These are phyloP conservation scores for Drosophila anceps DNA, from an alignment of 2,888 invertebrate species.

Conservation along the genomic window DNA sequence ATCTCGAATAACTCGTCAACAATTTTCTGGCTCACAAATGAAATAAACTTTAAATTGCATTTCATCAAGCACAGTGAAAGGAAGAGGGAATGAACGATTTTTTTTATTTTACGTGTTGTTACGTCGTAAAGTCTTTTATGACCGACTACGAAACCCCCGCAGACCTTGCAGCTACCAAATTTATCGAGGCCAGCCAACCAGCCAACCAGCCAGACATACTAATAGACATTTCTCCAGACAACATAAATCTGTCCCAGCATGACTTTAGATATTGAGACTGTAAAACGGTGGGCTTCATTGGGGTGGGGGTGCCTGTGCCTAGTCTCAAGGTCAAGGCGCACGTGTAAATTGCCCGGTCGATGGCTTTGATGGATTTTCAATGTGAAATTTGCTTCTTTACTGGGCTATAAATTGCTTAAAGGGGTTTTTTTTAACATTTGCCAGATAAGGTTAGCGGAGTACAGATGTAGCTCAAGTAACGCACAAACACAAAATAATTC, in stretches of 20 bases:
- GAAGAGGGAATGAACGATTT: not conserved
- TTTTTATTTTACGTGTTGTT: conserved; percentile 35
- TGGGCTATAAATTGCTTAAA: conserved; percentile 15
- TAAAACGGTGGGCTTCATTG: not conserved
- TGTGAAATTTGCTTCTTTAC: conserved; percentile 10
- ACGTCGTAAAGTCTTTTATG: conserved; percentile 64
- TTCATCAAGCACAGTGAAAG: not conserved
- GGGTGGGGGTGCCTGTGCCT: not conserved
- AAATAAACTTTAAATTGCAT: conserved; percentile 74
- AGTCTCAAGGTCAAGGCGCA: conserved; percentile 68
- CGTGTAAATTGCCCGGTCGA: conserved; percentile 62
- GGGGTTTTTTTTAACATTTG: conserved; percentile 30
- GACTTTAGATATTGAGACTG: not conserved
- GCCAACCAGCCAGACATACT: conserved; percentile 39
- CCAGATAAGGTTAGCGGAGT: not conserved
- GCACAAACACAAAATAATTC: too few relatives aligned
- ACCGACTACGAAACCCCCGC: not conserved
- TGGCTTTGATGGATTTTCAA: conserved; percentile 51
- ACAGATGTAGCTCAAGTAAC: not conserved
- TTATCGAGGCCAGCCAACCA: conserved; percentile 56
- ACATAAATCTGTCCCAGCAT: conserved; percentile 61
- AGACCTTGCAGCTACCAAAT: conserved; percentile 52
- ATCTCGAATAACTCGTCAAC: conserved; percentile 60
- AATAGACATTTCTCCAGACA: conserved; percentile 60
- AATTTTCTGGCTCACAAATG: conserved; percentile 51